phyloP scores from a whole-genome alignment of 2,888 invertebrate genomes.

The Trachelus troglodyta region DNA sequence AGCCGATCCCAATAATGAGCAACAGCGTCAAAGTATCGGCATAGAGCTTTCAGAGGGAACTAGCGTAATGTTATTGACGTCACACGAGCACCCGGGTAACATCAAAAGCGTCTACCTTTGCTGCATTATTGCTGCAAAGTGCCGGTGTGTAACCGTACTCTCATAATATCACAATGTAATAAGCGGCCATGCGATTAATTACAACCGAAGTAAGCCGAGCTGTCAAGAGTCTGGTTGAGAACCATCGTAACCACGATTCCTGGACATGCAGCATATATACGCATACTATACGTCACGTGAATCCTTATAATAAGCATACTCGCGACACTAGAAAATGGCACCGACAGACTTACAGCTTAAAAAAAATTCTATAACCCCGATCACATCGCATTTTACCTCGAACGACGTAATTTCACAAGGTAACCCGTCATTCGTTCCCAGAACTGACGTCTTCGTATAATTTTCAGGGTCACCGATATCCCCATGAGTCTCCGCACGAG shows the following conservation, averaged over 20 bases:
- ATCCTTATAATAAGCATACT: not conserved
- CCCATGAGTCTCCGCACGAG: no score
- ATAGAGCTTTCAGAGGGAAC: constrained; percentile 10
- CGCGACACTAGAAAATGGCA: not conserved
- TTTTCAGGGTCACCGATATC: not conserved
- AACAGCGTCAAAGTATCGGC: not conserved
- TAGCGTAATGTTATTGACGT: constrained; percentile 44
- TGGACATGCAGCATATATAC: not conserved
- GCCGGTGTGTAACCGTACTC: constrained; percentile 43
- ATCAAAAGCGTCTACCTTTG: constrained; percentile 50
- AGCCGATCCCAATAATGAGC: not conserved
- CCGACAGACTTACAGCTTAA: no score
- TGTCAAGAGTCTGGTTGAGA: not conserved
- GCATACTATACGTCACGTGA: not conserved
- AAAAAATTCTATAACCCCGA: not conserved
- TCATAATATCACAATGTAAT: constrained; percentile 43
- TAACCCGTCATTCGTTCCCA: not conserved
- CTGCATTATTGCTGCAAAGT: constrained; percentile 45
- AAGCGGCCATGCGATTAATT: constrained; percentile 46
- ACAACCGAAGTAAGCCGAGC: constrained; percentile 18
- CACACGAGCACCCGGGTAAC: constrained; percentile 32
- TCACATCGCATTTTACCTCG: not conserved
- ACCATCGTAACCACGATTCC: not conserved
- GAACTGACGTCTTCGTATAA: not conserved
- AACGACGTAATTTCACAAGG: not conserved